Evolutionary conservation across 2,797 vertebrate species (phyloP).

Genomic region (Gymnocypris eckloni): DNA sequence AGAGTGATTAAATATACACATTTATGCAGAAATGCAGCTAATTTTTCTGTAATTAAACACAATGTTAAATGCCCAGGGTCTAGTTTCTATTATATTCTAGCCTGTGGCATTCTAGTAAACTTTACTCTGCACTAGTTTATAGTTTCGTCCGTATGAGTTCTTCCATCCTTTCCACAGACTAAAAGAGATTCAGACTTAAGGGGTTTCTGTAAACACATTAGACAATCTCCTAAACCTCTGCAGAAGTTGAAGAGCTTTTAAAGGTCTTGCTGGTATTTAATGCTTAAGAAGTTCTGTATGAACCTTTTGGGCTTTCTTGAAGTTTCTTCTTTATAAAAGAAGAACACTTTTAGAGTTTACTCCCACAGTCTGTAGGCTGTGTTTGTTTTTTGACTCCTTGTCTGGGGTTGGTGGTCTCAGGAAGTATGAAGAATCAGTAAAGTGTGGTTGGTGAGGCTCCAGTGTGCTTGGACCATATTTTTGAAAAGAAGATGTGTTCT

Average conservation of each 20-base stretch:
- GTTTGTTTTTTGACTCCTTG: conserved; percentile 41
- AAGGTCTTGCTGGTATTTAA: not conserved
- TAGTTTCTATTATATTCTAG: not conserved
- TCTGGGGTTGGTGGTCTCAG: conserved; percentile 36
- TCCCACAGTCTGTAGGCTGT: not conserved
- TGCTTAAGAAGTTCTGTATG: not conserved
- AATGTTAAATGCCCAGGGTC: not conserved
- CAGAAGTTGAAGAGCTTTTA: not conserved
- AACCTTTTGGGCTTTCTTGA: not conserved
- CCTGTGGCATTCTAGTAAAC: not conserved
- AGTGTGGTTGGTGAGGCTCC: conserved; percentile 2
- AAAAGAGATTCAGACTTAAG: conserved; percentile 5
- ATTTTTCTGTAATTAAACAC: conserved; percentile 36
- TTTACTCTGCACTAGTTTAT: conserved; percentile 4
- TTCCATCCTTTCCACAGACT: not conserved
- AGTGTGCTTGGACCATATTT: not conserved
- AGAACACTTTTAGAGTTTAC: not conserved
- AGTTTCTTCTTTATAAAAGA: conserved; percentile 6
- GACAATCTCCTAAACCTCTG: not conserved
- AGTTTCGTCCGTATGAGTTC: not conserved
- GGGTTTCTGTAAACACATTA: not conserved
- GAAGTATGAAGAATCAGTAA: conserved; percentile 19
- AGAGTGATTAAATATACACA: conserved; percentile 34
- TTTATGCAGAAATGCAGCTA: conserved; percentile 41
- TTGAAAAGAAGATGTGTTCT: not conserved